phyloP scores from a whole-genome alignment of 2,797 vertebrate genomes.

The Enteromius argenteus region DNA sequence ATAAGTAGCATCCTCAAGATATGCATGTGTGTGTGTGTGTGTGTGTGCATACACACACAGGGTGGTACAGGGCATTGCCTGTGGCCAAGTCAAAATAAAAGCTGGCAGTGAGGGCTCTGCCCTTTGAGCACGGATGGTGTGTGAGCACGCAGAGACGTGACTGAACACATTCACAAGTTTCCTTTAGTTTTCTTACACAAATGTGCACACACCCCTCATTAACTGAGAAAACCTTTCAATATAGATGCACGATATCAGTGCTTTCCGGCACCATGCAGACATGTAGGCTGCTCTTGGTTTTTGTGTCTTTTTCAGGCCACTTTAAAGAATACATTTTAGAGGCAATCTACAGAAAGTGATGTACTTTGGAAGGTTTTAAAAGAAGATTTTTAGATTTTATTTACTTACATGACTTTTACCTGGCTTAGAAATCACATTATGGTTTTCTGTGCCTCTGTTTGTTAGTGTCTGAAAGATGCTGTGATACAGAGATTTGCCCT shows the following conservation, averaged over 20 bases:
- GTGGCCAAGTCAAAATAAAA: conserved; percentile 55
- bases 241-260: conserved; percentile 29
- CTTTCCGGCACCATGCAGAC: conserved; percentile 26
- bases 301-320: neutral
- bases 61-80: conserved; percentile 42
- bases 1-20: conserved; percentile 52
- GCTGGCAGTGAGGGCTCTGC: conserved; percentile 26
- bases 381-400: neutral
- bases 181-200: conserved; percentile 49
- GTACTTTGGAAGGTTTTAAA: no score
- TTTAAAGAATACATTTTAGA: neutral
- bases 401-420: neutral
- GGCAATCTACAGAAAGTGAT: neutral
- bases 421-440: neutral
- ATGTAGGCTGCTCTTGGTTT: neutral
- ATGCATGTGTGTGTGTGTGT: conserved; percentile 13
- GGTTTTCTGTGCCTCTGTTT: neutral
- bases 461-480: neutral
- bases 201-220: conserved; percentile 46
- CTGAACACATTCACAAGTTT: conserved; percentile 56
- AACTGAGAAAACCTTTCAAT: conserved; percentile 27
- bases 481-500: neutral
- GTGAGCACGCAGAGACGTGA: conserved; percentile 66
- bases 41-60: neutral
- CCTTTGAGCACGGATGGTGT: conserved; percentile 26